Conservation (phyloP, 2,888 invertebrate genomes). For the Eupithecia tripunctaria region DNA sequence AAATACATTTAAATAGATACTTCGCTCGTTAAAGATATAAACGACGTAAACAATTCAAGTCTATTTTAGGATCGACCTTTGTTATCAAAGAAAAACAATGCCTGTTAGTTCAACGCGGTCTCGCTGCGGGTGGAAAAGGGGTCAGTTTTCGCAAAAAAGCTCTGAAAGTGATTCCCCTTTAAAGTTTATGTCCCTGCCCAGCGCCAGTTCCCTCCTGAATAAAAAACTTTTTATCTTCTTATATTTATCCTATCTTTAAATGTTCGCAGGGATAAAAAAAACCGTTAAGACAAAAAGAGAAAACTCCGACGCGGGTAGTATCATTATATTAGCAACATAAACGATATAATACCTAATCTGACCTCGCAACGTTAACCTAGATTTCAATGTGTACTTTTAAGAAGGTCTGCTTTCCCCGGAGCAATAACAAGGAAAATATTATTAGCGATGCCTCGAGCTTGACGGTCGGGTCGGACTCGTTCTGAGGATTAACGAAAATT, state of each 20-base stretch:
- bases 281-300: constrained; percentile 44
- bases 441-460: constrained; percentile 64
- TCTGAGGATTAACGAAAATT: constrained; percentile 81
- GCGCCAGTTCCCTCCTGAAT: constrained; percentile 45
- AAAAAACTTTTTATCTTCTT: constrained; percentile 45
- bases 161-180: constrained; percentile 47
- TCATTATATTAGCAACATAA: constrained; percentile 42
- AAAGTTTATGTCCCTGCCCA: constrained; percentile 49
- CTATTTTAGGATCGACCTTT: constrained; percentile 41
- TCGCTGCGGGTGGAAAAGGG: constrained; percentile 45
- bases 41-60: constrained; percentile 11
- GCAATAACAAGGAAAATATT: constrained; percentile 68
- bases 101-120: constrained; percentile 44
- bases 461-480: constrained; percentile 59
- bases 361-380: constrained; percentile 48
- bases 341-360: constrained; percentile 45
- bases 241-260: constrained; percentile 43
- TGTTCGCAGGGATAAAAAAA: constrained; percentile 46
- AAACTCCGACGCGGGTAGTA: constrained; percentile 35
- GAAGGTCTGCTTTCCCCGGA: constrained; percentile 56
- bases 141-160: constrained; percentile 44
- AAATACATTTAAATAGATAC: not conserved
- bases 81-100: constrained; percentile 44
- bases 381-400: constrained; percentile 44
- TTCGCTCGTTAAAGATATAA: not conserved